phyloP scores from a whole-genome alignment of 2,797 vertebrate species.

The Orestias chungarensis region DNA sequence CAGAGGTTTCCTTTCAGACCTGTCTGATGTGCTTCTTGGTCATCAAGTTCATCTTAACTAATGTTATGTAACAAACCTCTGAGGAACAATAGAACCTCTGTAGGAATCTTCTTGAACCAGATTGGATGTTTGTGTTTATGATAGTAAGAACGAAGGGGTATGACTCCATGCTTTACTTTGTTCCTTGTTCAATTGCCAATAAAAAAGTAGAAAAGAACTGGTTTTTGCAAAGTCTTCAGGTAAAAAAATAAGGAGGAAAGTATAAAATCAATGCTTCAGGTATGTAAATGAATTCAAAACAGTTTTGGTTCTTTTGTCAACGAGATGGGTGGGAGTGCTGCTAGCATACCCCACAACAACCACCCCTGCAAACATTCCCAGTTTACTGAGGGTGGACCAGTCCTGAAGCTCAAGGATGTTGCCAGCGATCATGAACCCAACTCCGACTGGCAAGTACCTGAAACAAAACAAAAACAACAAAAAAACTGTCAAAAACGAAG shows the following conservation, averaged over 20 bases:
- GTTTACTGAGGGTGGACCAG: neutral
- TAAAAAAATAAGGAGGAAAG: neutral
- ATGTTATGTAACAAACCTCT: too few species aligned
- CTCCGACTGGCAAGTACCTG: constrained; percentile 10
- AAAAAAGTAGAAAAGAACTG: neutral
- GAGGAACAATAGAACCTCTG: too few species aligned
- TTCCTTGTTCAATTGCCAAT: too few species aligned
- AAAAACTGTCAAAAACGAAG: too few species aligned
- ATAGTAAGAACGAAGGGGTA: too few species aligned
- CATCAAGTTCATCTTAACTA: too few species aligned
- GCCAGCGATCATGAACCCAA: neutral
- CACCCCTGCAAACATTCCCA: neutral
- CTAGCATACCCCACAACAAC: constrained; percentile 7
- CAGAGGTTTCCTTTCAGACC: too few species aligned
- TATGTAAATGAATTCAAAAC: neutral
- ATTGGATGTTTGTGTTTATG: too few species aligned
- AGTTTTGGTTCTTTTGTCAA: neutral
- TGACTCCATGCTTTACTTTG: neutral
- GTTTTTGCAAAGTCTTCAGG: neutral
- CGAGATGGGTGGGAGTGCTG: neutral
- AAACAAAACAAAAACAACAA: neutral
- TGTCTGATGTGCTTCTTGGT: too few species aligned
- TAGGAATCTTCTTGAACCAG: too few species aligned
- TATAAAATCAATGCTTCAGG: neutral
- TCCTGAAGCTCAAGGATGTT: neutral